These are phyloP conservation scores for Tenthredo distinguenda DNA, from an alignment of 2,888 invertebrate species.

Conservation along the genomic window DNA sequence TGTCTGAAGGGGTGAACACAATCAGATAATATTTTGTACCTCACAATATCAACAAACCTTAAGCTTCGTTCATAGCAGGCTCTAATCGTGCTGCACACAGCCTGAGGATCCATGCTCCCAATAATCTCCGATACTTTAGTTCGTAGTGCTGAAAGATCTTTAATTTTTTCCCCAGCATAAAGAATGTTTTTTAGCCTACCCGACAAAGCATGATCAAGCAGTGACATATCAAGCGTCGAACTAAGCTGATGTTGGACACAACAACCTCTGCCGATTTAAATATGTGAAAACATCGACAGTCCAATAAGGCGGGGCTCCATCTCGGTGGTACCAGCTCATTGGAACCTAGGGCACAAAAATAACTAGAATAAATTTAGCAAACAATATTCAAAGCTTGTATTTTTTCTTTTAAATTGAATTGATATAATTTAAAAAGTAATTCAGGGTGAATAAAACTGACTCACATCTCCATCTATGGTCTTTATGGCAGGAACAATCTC, in stretches of 20 bases:
- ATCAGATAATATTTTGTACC: background rate
- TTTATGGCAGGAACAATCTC: constrained; percentile 5
- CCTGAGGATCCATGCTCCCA: constrained; percentile 16
- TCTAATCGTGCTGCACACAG: constrained; percentile 21
- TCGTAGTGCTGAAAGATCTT: background rate
- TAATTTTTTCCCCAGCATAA: background rate
- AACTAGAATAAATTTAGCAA: background rate
- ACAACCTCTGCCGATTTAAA: background rate
- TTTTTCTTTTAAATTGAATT: background rate
- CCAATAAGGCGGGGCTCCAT: background rate
- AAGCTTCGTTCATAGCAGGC: background rate
- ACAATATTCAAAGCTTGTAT: background rate
- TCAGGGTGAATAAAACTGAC: background rate
- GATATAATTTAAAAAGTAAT: background rate
- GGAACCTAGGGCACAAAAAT: background rate
- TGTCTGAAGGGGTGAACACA: background rate
- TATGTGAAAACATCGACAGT: constrained; percentile 1
- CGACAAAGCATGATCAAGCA: background rate
- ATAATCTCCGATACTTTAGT: background rate
- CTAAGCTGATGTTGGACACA: background rate
- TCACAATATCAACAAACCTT: background rate
- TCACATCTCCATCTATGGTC: background rate
- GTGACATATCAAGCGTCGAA: background rate
- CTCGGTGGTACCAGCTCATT: background rate
- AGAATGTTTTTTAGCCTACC: constrained; percentile 11